Percentiles rank a stretch among this genome's conserved stretches.
These are phyloP conservation scores for Myrmecophaga tridactyla DNA, from an alignment of 2,113 vertebrate species.

Conservation along the genomic window DNA sequence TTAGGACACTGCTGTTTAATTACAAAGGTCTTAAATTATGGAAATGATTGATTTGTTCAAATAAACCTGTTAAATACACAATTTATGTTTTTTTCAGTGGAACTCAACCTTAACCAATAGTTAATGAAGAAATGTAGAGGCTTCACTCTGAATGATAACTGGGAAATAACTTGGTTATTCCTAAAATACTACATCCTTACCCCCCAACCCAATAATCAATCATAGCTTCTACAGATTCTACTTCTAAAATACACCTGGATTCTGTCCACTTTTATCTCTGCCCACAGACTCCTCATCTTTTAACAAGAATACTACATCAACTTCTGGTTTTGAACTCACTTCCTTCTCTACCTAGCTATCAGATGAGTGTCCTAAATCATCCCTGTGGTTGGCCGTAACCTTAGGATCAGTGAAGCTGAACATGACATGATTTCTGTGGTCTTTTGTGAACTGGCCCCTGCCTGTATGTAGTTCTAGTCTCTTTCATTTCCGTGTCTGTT, in stretches of 20 bases:
- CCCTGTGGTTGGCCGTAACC: not conserved
- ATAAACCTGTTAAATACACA: not conserved
- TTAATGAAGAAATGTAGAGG: not conserved
- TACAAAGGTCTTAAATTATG: not conserved
- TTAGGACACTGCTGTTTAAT: not conserved
- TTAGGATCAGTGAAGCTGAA: not conserved
- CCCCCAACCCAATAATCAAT: not conserved
- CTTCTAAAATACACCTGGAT: not conserved
- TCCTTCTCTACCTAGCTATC: not conserved
- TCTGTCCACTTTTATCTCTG: not conserved
- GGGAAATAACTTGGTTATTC: not conserved
- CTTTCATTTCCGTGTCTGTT: not conserved
- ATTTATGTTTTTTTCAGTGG: not conserved
- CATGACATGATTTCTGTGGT: not conserved
- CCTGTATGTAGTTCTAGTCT: not conserved
- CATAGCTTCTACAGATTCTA: not conserved
- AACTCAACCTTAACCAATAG: not conserved
- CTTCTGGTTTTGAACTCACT: not conserved
- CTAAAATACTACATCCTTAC: not conserved
- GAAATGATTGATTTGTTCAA: conserved; percentile 4
- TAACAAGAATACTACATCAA: not conserved
- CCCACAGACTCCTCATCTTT: not conserved
- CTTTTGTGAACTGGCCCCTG: not conserved
- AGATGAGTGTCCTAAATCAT: not conserved
- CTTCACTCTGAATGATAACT: not conserved